Evolutionary conservation across 2,888 invertebrate species (phyloP), one percentile per base, ranked within the genome.

Genomic region (Panopea generosa): DNA sequence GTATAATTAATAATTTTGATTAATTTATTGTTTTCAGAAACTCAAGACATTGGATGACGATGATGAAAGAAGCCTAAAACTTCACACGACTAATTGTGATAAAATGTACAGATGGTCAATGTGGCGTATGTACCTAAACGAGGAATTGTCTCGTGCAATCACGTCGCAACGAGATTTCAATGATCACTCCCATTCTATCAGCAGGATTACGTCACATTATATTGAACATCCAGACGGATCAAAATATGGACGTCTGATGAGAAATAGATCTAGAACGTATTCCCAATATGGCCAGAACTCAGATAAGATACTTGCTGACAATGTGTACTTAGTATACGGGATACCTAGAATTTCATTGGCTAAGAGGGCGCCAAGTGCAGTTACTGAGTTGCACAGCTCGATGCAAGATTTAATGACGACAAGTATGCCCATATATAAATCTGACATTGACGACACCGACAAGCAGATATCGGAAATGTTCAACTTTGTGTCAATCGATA

Each of bases 91-190:
- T 20, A 16, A 45, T n/a, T 73, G 74, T 56, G 78, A 78, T 40
- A 62, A 62, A 49, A 33, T 78, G 11, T 78, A 78, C 43, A 50
- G 74, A 9, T 78, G 74, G 78, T 53, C 74, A 0, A 78, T 78
- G 78, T 78, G 78, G 78, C 60, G 78, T 22, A 78, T 78, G 70
- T 63, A 78, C 24, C 52, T 78, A 0, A 78, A 78, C 27, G 74
- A 71, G 26, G 70, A 78, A 26, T 38, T 78, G 33, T 59, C 68
- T 22, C 68, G 49, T 26, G 73, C 70, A 11, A 62, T 78, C 22
- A 16, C 38, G 40, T 47, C 2, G 45, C 43, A 14, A 11, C n/a
- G 29, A 16, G 27, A 33, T 43, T 6, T n/a, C 3, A 11, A 20
- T 18, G 18, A 14, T 7, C 9, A 33, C n/a, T 20, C 7, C 16